Percentiles rank a stretch among this genome's conserved stretches.
phyloP scores from a whole-genome alignment of 2,113 vertebrate genomes.

The Oreochromis tanganicae region DNA sequence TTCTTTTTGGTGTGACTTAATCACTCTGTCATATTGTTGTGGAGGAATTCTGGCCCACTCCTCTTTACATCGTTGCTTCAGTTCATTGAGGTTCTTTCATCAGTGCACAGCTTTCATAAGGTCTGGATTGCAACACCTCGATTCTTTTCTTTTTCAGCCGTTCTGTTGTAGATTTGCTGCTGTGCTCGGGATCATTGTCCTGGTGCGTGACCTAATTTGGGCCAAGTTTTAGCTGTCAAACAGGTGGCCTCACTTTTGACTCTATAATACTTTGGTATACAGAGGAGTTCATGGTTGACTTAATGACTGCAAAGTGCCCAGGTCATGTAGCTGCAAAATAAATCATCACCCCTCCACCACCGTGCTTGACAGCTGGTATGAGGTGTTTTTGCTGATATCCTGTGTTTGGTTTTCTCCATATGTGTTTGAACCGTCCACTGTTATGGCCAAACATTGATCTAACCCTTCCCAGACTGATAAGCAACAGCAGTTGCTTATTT shows the following conservation, averaged over 20 bases:
- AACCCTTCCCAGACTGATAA: background rate
- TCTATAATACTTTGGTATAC: background rate
- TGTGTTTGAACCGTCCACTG: background rate
- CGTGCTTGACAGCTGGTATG: background rate
- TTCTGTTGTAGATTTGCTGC: background rate
- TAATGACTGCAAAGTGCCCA: background rate
- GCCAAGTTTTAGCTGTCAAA: background rate
- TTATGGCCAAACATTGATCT: background rate
- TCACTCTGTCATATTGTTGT: background rate
- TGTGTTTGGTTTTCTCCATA: background rate
- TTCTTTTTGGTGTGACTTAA: background rate
- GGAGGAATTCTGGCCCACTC: background rate
- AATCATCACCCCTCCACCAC: background rate
- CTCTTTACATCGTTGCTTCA: background rate
- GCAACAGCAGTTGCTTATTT: background rate
- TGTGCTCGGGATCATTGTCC: background rate
- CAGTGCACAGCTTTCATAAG: background rate
- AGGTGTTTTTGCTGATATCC: background rate
- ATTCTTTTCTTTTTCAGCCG: background rate
- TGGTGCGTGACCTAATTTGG: background rate
- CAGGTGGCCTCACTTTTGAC: background rate
- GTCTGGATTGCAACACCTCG: background rate
- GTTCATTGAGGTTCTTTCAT: background rate
- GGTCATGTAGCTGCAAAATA: background rate
- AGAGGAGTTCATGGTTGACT: background rate